Evolutionary conservation across 2,888 invertebrate species (phyloP).

Genomic region (Drosophila paranaensis): DNA sequence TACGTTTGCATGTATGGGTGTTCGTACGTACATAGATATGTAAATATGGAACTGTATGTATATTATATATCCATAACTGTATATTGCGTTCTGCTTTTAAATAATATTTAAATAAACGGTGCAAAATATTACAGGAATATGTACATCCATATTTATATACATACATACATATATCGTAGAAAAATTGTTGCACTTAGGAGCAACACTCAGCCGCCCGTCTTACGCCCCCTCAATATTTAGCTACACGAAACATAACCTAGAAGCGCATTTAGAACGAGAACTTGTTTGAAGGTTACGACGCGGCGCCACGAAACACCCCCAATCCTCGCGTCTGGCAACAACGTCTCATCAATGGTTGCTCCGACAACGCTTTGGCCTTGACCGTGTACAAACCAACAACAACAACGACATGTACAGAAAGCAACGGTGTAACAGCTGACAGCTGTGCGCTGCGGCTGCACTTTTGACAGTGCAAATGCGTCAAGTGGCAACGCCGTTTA

Average conservation of each 20-base stretch:
- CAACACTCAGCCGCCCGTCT: neutral
- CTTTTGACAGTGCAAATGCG: slow-evolving; percentile 46
- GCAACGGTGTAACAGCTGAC: slow-evolving; percentile 71
- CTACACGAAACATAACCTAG: slow-evolving; percentile 60
- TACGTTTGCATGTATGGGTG: neutral
- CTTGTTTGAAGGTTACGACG: slow-evolving; percentile 70
- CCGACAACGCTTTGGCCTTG: slow-evolving; percentile 54
- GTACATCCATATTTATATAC: neutral
- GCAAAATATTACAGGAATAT: slow-evolving; percentile 1
- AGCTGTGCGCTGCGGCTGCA: slow-evolving; percentile 56
- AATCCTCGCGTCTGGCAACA: slow-evolving; percentile 20
- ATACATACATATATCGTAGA: neutral
- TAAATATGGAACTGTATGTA: slow-evolving; percentile 5
- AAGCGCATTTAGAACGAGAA: slow-evolving; percentile 56
- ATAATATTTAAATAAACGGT: neutral
- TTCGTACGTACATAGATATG: slow-evolving; percentile 3
- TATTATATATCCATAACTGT: slow-evolving; percentile 3
- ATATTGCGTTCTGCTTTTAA: slow-evolving; percentile 11
- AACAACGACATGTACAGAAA: slow-evolving; percentile 31
- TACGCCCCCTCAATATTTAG: neutral
- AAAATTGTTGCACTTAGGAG: slow-evolving; percentile 45
- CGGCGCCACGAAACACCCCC: slow-evolving; percentile 46
- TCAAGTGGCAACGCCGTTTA: slow-evolving; percentile 52
- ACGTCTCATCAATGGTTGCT: slow-evolving; percentile 39
- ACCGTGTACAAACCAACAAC: slow-evolving; percentile 51